Percentiles rank a stretch among this genome's conserved stretches.
Evolutionary conservation across 2,888 invertebrate species (phyloP).

Genomic region (Erebia aethiops): DNA sequence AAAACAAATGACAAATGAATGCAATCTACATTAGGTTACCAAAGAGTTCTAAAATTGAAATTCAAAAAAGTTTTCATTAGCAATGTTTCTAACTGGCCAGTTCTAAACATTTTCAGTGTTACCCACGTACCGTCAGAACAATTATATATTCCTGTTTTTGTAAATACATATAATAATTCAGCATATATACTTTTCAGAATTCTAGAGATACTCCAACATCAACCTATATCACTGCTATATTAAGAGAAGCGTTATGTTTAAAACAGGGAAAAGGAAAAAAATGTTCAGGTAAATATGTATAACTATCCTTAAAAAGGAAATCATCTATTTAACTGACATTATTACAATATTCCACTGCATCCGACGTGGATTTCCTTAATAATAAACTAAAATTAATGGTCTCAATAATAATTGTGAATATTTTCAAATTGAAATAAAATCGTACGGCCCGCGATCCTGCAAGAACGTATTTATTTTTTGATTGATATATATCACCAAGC

Average conservation of each 20-base stretch:
- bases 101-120: too few relatives aligned
- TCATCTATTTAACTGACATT: not conserved
- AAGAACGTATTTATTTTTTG: too few relatives aligned
- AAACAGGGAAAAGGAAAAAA: slow-evolving; percentile 81
- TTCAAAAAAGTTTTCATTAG: too few relatives aligned
- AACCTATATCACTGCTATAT: slow-evolving; percentile 81
- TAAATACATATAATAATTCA: not conserved
- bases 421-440: too few relatives aligned
- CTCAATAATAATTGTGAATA: too few relatives aligned
- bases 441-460: too few relatives aligned
- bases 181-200: slow-evolving; percentile 59
- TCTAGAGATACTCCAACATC: slow-evolving; percentile 80
- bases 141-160: not conserved
- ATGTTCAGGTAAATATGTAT: slow-evolving; percentile 61
- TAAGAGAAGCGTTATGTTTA: slow-evolving; percentile 84
- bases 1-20: too few relatives aligned
- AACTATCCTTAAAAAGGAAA: not conserved
- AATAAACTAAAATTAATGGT: not conserved
- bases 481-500: not conserved
- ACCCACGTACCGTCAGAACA: not conserved
- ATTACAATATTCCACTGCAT: not conserved
- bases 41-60: too few relatives aligned
- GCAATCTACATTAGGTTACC: too few relatives aligned
- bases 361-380: not conserved
- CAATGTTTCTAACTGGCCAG: too few relatives aligned